These are phyloP conservation scores for Cassiopea andromeda DNA, from an alignment of 30 jellyfish, hydroid and myxozoan species.

Conservation along the genomic window DNA sequence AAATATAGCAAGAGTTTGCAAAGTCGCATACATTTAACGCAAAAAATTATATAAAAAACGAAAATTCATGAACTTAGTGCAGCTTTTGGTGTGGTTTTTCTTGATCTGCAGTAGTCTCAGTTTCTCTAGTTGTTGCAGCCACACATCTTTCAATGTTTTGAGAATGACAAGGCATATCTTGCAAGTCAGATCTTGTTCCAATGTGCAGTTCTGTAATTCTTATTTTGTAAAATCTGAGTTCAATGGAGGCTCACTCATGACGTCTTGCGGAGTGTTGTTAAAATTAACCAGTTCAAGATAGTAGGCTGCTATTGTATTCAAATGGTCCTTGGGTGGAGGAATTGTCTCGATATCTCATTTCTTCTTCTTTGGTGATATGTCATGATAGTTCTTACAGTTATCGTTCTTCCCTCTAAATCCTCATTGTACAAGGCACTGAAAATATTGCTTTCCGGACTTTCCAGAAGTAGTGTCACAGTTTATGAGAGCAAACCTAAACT, in stretches of 20 bases:
- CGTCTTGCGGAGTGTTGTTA: background rate
- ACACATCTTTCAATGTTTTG: background rate
- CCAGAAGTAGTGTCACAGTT: too few species aligned
- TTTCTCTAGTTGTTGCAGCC: background rate
- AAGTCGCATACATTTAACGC: too few species aligned
- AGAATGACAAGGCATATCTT: background rate
- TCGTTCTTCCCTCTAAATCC: background rate
- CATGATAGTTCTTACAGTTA: background rate
- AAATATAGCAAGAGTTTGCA: too few species aligned
- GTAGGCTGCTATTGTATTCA: background rate
- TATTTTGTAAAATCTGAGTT: background rate
- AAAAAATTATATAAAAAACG: too few species aligned
- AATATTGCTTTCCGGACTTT: too few species aligned
- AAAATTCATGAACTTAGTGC: too few species aligned
- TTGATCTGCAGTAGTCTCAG: background rate
- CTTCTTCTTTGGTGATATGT: background rate
- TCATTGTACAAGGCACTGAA: too few species aligned
- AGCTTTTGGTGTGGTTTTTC: background rate
- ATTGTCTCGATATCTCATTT: background rate
- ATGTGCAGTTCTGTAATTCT: background rate
- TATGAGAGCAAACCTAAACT: too few species aligned
- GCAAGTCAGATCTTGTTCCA: background rate
- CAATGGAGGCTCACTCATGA: background rate
- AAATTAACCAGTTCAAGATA: background rate
- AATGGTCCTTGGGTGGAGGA: background rate